A percentile compares a stretch with the other conserved stretches of the same genome.
Conservation (phyloP, 2,888 invertebrate species). For the Philhelius pedissequus region DNA sequence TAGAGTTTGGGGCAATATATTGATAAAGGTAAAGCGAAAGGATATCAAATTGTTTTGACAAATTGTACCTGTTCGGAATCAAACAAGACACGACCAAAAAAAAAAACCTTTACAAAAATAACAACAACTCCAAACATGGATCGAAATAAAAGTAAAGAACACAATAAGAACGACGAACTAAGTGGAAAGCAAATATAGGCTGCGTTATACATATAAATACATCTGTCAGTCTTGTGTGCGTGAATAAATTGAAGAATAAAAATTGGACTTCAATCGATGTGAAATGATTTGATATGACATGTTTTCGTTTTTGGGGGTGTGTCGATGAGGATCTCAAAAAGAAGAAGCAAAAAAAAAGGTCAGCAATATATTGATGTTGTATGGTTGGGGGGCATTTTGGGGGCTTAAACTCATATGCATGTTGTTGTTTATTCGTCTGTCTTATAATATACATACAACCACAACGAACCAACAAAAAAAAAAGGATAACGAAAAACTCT, state of each 20-base stretch:
- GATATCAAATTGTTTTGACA: constrained; percentile 63
- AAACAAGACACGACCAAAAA: constrained; percentile 46
- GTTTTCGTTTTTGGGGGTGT: background rate
- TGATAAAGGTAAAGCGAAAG: background rate
- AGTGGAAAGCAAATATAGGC: background rate
- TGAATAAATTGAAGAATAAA: constrained; percentile 30
- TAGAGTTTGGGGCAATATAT: background rate
- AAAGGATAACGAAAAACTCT: constrained; percentile 21
- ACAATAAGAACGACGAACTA: constrained; percentile 49
- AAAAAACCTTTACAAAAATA: background rate
- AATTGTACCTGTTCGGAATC: constrained; percentile 65
- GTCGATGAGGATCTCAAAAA: background rate
- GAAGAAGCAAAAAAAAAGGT: constrained; percentile 7
- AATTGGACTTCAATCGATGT: constrained; percentile 51
- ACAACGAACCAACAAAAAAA: too few species aligned
- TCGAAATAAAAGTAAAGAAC: constrained; percentile 36
- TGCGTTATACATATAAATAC: background rate
- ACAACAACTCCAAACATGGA: constrained; percentile 9
- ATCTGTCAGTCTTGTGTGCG: constrained; percentile 19
- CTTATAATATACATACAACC: background rate
- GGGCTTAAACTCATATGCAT: constrained; percentile 15
- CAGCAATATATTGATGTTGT: constrained; percentile 31
- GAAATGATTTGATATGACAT: constrained; percentile 57
- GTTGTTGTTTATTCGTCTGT: background rate
- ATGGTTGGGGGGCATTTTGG: background rate